phyloP scores from a whole-genome alignment of 2,888 invertebrate species.

The Drosophila mimica region DNA sequence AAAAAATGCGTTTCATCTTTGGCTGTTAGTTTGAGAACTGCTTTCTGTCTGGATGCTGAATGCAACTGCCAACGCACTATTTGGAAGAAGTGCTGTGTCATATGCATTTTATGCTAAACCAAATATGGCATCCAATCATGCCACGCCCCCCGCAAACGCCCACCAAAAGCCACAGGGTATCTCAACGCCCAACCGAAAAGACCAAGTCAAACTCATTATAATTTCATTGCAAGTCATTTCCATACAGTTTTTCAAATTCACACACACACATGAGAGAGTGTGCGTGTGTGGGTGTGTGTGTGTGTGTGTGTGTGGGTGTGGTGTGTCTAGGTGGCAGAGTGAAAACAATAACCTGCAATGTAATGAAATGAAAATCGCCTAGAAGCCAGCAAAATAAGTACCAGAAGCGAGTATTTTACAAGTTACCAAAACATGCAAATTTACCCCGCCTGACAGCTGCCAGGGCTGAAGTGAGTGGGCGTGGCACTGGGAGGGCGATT shows the following conservation, averaged over 20 bases:
- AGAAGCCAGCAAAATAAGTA: constrained; percentile 46
- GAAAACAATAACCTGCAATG: constrained; percentile 67
- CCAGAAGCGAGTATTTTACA: constrained; percentile 19
- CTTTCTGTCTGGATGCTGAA: neutral
- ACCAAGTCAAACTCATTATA: constrained; percentile 68
- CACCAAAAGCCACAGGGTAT: constrained; percentile 1
- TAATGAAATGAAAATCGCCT: constrained; percentile 78
- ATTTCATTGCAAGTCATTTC: constrained; percentile 76
- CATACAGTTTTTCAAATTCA: constrained; percentile 38
- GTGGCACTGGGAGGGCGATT: constrained; percentile 62
- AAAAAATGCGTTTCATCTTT: neutral
- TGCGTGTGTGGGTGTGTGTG: neutral
- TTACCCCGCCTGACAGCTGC: constrained; percentile 21
- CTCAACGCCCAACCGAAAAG: constrained; percentile 42
- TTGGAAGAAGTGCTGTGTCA: constrained; percentile 37
- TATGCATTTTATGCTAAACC: constrained; percentile 61
- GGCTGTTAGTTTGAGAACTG: neutral
- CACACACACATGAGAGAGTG: constrained; percentile 4
- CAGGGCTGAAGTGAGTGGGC: neutral
- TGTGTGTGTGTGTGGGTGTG: neutral
- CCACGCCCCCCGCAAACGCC: constrained; percentile 30
- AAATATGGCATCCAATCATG: constrained; percentile 48
- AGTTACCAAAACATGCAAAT: constrained; percentile 70
- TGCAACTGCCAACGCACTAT: constrained; percentile 20
- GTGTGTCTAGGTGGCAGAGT: neutral